Percentiles rank a stretch among this genome's conserved stretches.
These are phyloP conservation scores for Rapana venosa DNA, from an alignment of 2,888 invertebrate genomes.

Conservation along the genomic window DNA sequence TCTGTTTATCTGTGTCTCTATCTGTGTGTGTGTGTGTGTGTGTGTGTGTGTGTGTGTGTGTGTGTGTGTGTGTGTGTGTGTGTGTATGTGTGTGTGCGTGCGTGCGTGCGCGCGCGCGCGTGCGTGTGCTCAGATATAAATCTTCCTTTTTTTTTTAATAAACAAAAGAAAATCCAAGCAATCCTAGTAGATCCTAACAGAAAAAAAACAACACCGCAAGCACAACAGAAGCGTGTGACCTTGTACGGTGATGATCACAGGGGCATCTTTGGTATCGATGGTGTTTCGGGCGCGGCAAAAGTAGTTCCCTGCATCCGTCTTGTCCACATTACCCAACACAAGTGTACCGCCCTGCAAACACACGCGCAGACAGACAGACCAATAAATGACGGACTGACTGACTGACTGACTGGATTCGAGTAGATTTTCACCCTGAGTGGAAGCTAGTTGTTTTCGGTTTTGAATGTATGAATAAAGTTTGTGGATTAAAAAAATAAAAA, in stretches of 20 bases:
- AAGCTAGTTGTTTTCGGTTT: too few relatives aligned
- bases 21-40: background rate
- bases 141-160: too few relatives aligned
- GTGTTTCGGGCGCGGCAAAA: slow-evolving; percentile 42
- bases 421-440: background rate
- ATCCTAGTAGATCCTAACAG: background rate
- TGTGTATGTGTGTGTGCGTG: background rate
- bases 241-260: slow-evolving; percentile 43
- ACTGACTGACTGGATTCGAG: background rate
- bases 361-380: background rate
- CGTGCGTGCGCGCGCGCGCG: too few relatives aligned
- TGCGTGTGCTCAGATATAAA: too few relatives aligned
- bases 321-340: slow-evolving; percentile 39
- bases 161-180: too few relatives aligned
- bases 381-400: too few relatives aligned
- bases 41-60: slow-evolving; percentile 6
- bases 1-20: background rate
- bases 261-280: slow-evolving; percentile 32
- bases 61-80: background rate
- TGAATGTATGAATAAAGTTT: too few relatives aligned
- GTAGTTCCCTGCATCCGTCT: slow-evolving; percentile 43
- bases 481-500: too few relatives aligned
- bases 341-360: slow-evolving; percentile 32
- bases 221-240: slow-evolving; percentile 18
- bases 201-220: background rate